Evolutionary conservation across 2,113 vertebrate genomes (phyloP), one percentile per base, ranked within the genome.

Genomic region (Gallinago media): DNA sequence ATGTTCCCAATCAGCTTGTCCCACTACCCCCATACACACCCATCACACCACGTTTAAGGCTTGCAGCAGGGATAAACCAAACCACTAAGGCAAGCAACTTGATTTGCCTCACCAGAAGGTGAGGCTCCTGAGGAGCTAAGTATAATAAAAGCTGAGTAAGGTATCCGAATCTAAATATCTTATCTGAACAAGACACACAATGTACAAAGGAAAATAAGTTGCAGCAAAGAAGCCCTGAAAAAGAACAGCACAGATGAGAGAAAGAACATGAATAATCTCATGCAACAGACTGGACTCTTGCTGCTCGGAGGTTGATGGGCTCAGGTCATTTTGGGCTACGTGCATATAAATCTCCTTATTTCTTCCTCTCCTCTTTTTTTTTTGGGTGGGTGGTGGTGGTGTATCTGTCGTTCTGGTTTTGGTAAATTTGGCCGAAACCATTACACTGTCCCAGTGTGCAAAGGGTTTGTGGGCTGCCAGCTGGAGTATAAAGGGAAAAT

Each of bases 11-110:
- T 50, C 49, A 83, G 8, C 17, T 58, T 71, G 65, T 77, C 46
- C 84, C 58, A 31, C 63, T 83, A n/a, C 2, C 8, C n/a, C 3
- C 66, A 25, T 13, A 59, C 22, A 36, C 15, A 12, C 26, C 44
- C 52, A 46, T 25, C 49, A 72, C 44, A 26, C 10, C 8, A 72
- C 52, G 31, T 20, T 88, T 85, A 44, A 50, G 26, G 23, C 72
- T 94, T 85, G 55, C 47, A 44, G 31, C 22, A 88, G 12, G 46
- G 46, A 62, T 70, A 84, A 91, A 71, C 8, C 31, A 88, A 85
- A 74, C 27, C 50, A 61, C 36, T 19, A 65, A 82, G 50, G 62
- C 82, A 73, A 44, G 36, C n/a, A 79, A 31, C 46, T 66, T 66
- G 49, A 15, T 58, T 85, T 85, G 40, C 55, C 75, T 68, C 52